These are phyloP conservation scores for Zapus hudsonius DNA, from an alignment of 2,113 vertebrate species.

Conservation along the genomic window DNA sequence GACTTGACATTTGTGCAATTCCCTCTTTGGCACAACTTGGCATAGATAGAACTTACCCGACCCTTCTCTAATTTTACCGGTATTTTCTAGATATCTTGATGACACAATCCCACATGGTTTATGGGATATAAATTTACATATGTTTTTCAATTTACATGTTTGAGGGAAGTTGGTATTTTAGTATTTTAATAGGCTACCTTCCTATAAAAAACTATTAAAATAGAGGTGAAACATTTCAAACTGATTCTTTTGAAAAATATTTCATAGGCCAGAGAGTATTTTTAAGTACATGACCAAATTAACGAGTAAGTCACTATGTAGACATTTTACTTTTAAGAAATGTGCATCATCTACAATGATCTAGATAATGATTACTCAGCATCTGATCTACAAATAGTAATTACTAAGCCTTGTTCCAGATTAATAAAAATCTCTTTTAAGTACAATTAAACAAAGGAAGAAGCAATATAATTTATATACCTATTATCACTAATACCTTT, in stretches of 20 bases:
- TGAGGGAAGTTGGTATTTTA: not conserved
- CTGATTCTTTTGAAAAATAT: not conserved
- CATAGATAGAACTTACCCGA: not conserved
- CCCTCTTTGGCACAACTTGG: not conserved
- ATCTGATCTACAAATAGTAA: not conserved
- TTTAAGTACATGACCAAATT: constrained; percentile 21
- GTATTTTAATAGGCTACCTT: not conserved
- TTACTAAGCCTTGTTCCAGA: not conserved
- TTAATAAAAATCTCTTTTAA: constrained; percentile 30
- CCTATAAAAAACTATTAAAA: constrained; percentile 9
- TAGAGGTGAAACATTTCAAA: not conserved
- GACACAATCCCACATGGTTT: not conserved
- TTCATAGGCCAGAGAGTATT: not conserved
- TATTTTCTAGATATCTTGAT: not conserved
- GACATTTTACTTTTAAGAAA: not conserved
- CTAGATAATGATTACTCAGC: not conserved
- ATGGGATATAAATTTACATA: too few relatives aligned
- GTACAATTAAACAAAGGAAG: not conserved
- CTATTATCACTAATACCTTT: not conserved
- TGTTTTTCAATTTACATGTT: not conserved
- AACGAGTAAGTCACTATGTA: not conserved
- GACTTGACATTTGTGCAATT: not conserved
- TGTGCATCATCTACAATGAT: not conserved
- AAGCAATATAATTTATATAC: not conserved
- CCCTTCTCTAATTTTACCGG: not conserved